Evolutionary conservation across 2,888 invertebrate species (phyloP), one percentile per base, ranked within the genome.

Genomic region (Melangyna quadrimaculata): DNA sequence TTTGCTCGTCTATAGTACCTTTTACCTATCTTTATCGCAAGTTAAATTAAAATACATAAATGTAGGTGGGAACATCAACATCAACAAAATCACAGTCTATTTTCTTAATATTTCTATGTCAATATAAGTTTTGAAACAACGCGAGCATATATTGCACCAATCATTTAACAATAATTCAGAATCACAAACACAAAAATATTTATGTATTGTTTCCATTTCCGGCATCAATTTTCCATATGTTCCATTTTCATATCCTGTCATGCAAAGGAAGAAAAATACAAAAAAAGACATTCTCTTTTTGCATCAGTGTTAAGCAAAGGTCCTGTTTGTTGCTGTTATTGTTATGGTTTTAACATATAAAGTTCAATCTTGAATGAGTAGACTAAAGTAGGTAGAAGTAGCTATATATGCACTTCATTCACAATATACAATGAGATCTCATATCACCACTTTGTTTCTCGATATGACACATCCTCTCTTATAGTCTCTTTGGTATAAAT

Each of bases 361-460:
- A 51, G 78, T 78, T 55, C 45, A 29, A 53, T 73, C 43, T 78
- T 73, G 10, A 57, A 63, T 53, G 70, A 79, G 74, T 45, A 73
- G 1, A 63, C 3, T 3, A 8, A 29, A 2, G 0, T 29, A 29
- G n/a, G n/a, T n/a, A n/a, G n/a, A n/a, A n/a, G n/a, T n/a, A n/a
- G n/a, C 29, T 8, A 6, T 10, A 35, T 12, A 12, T n/a, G 6
- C 32, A 57, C 73, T 83, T 78, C 24, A 24, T 74, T 55, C 24
- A 35, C 19, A 35, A 59, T 59, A 48, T 24, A 83, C 83, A 79
- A 79, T 79, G 83, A 79, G 74, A 74, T 70, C 78, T 79, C 65
- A 74, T 74, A 79, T 83, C 73, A 83, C 74, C 83, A 83, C 83
- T 74, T 83, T 83, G 83, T 79, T 79, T 74, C 43, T 70, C 57